Conservation (phyloP, 2,113 vertebrate genomes). For the Rhizomys pruinosus region DNA sequence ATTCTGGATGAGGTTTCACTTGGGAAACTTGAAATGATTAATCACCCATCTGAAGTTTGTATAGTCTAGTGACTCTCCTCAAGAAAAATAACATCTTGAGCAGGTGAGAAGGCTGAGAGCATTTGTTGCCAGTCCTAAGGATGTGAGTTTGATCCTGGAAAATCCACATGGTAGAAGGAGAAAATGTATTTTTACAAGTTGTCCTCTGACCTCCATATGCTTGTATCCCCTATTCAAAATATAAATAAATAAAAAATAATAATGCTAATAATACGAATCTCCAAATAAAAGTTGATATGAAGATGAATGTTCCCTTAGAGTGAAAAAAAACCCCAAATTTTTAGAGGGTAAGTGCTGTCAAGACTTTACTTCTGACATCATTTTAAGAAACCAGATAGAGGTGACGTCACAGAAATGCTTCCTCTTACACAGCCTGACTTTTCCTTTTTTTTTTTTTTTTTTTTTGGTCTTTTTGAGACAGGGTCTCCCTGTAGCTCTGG, state of each 20-base stretch:
- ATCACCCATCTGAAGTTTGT: neutral
- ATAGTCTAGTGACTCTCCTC: neutral
- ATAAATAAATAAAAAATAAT: neutral
- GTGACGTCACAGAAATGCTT: conserved; percentile 5
- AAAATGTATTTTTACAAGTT: neutral
- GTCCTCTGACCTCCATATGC: neutral
- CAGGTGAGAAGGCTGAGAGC: neutral
- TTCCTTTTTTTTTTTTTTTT: too few species aligned
- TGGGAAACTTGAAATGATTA: neutral
- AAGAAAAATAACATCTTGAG: neutral
- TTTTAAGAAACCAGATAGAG: conserved; percentile 22
- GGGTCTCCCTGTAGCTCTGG: too few species aligned
- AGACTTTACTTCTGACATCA: neutral
- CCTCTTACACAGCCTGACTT: neutral
- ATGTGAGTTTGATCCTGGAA: neutral
- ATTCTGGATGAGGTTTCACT: conserved; percentile 14
- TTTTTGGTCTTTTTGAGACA: too few species aligned
- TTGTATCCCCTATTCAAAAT: neutral
- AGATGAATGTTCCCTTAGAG: conserved; percentile 8
- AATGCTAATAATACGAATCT: neutral
- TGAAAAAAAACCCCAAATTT: conserved; percentile 24
- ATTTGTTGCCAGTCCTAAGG: too few species aligned
- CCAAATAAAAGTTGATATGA: neutral
- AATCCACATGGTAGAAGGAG: neutral
- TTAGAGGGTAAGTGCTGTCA: neutral